Percentiles rank a stretch among this genome's conserved stretches.
phyloP scores from a whole-genome alignment of 2,797 vertebrate genomes.

The Phalloptychus januarius region DNA sequence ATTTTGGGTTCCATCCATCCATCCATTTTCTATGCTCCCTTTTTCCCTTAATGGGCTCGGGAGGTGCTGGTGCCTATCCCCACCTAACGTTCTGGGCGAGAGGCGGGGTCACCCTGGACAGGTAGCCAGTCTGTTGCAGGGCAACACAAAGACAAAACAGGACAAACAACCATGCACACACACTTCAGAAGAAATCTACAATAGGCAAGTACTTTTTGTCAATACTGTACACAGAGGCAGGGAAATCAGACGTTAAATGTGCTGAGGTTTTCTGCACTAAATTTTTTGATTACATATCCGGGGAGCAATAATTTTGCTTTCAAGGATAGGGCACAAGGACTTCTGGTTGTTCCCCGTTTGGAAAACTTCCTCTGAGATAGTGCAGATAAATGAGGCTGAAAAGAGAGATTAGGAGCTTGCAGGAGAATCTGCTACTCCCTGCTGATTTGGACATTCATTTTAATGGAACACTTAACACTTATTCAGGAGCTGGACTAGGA shows the following conservation, averaged over 20 bases:
- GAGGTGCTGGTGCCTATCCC: too few relatives aligned
- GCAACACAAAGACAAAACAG: too few relatives aligned
- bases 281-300: constrained; percentile 42
- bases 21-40: too few relatives aligned
- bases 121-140: too few relatives aligned
- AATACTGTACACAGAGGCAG: background rate
- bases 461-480: constrained; percentile 77
- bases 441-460: constrained; percentile 77
- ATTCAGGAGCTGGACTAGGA: constrained; percentile 60
- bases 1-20: too few relatives aligned
- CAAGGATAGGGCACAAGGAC: constrained; percentile 49
- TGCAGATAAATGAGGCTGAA: constrained; percentile 66
- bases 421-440: constrained; percentile 66
- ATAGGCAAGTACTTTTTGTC: background rate
- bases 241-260: constrained; percentile 2
- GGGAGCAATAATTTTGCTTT: constrained; percentile 29
- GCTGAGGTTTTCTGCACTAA: constrained; percentile 9
- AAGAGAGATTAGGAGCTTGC: constrained; percentile 64
- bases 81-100: too few relatives aligned
- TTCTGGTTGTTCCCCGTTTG: constrained; percentile 58
- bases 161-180: too few relatives aligned
- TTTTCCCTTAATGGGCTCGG: too few relatives aligned
- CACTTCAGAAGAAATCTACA: background rate
- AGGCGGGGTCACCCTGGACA: too few relatives aligned
- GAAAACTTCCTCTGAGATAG: constrained; percentile 56